A percentile compares a stretch with the other conserved stretches of the same genome.
Conservation (phyloP, 2,797 vertebrate genomes). For the Liasis olivaceus region DNA sequence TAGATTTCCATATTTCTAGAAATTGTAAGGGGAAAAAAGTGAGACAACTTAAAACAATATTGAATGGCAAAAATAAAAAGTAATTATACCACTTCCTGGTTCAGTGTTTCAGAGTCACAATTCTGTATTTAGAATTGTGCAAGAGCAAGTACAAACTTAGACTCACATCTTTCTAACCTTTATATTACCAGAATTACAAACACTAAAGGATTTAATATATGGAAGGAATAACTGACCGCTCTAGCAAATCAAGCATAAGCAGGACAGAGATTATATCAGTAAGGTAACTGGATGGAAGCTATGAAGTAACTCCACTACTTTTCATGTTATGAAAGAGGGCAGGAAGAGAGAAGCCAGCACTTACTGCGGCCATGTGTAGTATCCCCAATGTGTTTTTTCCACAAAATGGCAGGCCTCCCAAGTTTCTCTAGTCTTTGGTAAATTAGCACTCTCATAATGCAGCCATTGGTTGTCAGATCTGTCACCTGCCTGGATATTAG, state of each 20-base stretch:
- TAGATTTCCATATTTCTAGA: constrained; percentile 90
- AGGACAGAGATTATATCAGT: background rate
- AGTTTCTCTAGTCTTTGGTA: constrained; percentile 86
- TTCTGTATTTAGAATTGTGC: too few species aligned
- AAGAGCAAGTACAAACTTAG: background rate
- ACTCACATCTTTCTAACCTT: background rate
- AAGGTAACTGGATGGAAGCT: background rate
- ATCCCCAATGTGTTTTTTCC: constrained; percentile 98
- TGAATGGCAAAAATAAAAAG: background rate
- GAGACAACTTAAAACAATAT: background rate
- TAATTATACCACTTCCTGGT: background rate
- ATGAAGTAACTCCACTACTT: background rate
- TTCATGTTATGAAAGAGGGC: background rate
- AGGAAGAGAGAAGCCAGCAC: constrained; percentile 30
- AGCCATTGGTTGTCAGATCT: constrained; percentile 93
- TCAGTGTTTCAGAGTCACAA: background rate
- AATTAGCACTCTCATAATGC: constrained; percentile 85
- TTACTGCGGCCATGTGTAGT: constrained; percentile 94
- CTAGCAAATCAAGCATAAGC: background rate
- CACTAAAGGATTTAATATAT: background rate
- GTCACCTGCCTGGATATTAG: constrained; percentile 82
- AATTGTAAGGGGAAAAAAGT: background rate
- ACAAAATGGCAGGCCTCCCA: constrained; percentile 91
- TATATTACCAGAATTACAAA: background rate
- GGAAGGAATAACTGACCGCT: background rate